These are phyloP conservation scores for Lamprotornis superbus DNA, from an alignment of 2,113 vertebrate genomes.

Conservation along the genomic window DNA sequence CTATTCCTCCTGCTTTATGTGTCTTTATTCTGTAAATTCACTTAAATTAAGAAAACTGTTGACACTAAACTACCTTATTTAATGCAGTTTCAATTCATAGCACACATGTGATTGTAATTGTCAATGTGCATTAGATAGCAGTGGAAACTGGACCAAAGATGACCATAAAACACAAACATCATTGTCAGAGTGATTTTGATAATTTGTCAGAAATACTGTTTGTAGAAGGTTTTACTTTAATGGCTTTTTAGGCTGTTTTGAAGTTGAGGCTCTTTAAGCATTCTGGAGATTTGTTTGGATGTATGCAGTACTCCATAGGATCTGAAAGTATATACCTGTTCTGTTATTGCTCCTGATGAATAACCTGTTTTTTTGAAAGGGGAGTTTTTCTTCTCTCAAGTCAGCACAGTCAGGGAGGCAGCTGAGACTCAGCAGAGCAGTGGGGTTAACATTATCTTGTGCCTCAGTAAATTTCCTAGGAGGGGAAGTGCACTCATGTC, in stretches of 20 bases:
- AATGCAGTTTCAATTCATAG: neutral
- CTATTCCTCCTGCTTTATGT: neutral
- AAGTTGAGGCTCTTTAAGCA: neutral
- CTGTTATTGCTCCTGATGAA: neutral
- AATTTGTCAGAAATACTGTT: neutral
- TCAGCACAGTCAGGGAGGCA: neutral
- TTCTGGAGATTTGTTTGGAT: neutral
- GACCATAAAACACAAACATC: neutral
- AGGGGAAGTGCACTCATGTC: neutral
- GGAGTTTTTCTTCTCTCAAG: neutral
- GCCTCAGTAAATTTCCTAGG: neutral
- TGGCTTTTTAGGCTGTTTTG: neutral
- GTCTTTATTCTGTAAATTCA: neutral
- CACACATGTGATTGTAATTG: neutral
- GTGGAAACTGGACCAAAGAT: neutral
- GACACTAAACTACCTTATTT: neutral
- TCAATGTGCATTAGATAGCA: neutral
- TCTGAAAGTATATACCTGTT: neutral
- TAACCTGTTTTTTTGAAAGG: neutral
- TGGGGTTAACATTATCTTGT: neutral
- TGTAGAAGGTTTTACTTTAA: neutral
- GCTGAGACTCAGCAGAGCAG: neutral
- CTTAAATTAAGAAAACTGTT: neutral
- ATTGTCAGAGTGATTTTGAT: neutral
- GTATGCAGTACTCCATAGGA: neutral